Conservation (phyloP, 2,888 invertebrate species). For the Gastracanthus pulcherrimus region DNA sequence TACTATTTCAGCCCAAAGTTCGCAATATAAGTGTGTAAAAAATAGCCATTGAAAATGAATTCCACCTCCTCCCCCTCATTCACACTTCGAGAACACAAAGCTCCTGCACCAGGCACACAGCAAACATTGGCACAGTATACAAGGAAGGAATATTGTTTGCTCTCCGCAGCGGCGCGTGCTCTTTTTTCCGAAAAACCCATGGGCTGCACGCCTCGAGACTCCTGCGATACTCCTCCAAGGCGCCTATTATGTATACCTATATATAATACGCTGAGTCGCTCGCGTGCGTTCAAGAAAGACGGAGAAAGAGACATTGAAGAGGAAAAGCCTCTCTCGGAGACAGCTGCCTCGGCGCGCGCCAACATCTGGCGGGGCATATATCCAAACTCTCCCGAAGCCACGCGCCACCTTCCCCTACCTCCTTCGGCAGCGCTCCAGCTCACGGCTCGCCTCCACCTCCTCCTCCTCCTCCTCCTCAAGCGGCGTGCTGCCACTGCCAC, state of each 20-base stretch:
- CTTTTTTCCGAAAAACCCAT: constrained; percentile 48
- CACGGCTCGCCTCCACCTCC: constrained; percentile 55
- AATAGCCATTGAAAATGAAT: no score
- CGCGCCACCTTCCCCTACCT: constrained; percentile 73
- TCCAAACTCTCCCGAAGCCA: constrained; percentile 73
- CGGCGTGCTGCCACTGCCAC: not conserved
- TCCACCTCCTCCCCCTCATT: no score
- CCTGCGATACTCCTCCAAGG: not conserved
- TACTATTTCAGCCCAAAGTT: no score
- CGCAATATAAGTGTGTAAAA: no score
- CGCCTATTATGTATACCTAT: not conserved
- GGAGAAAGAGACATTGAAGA: constrained; percentile 56
- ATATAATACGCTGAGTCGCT: not conserved
- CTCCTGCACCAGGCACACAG: no score
- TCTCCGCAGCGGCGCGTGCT: constrained; percentile 26
- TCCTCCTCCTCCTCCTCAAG: constrained; percentile 9
- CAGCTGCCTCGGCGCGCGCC: constrained; percentile 68
- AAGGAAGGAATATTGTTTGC: not conserved
- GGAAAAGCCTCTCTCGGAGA: constrained; percentile 51
- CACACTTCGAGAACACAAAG: no score
- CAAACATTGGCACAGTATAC: no score
- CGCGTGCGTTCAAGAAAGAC: constrained; percentile 9
- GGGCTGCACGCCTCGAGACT: not conserved
- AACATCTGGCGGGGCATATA: constrained; percentile 73
- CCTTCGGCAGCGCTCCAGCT: no score